These are phyloP conservation scores for Cylindroiulus punctatus DNA, from an alignment of 2,888 invertebrate species.

Conservation along the genomic window DNA sequence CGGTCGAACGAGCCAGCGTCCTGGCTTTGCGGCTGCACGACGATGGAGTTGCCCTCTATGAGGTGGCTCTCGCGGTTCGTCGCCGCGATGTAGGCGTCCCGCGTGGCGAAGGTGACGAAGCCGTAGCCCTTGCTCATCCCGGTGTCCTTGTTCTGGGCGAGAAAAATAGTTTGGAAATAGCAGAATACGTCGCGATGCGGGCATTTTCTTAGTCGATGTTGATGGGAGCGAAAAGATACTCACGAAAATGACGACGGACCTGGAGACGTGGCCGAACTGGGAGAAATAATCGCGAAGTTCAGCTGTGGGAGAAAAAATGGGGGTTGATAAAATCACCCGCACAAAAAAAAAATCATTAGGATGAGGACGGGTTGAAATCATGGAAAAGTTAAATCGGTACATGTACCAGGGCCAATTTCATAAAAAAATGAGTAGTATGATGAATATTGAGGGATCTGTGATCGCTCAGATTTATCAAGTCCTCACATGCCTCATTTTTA, in stretches of 20 bases:
- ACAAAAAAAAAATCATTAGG: too few species aligned
- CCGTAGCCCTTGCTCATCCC: conserved; percentile 57
- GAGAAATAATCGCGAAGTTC: conserved; percentile 55
- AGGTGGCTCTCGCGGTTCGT: conserved; percentile 48
- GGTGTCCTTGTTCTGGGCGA: conserved; percentile 56
- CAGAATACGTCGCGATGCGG: too few species aligned
- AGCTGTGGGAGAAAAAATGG: not conserved
- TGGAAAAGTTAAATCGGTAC: too few species aligned
- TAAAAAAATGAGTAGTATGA: too few species aligned
- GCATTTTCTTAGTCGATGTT: too few species aligned
- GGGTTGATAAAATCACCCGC: not conserved
- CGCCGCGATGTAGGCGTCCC: conserved; percentile 52
- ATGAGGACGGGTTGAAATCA: too few species aligned
- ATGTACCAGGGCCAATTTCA: too few species aligned
- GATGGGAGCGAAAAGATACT: conserved; percentile 10
- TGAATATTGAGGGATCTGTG: too few species aligned
- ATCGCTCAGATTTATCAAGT: too few species aligned
- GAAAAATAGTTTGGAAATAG: not conserved
- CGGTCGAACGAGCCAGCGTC: too few species aligned
- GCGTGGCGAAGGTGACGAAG: conserved; percentile 53
- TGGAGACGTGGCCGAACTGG: conserved; percentile 49
- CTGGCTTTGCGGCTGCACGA: too few species aligned
- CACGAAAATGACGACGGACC: conserved; percentile 48
- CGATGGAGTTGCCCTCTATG: conserved; percentile 54
- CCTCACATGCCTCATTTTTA: too few species aligned